Evolutionary conservation across 2,888 invertebrate genomes (phyloP), one percentile per base, ranked within the genome.

Genomic region (Ctena decussata): DNA sequence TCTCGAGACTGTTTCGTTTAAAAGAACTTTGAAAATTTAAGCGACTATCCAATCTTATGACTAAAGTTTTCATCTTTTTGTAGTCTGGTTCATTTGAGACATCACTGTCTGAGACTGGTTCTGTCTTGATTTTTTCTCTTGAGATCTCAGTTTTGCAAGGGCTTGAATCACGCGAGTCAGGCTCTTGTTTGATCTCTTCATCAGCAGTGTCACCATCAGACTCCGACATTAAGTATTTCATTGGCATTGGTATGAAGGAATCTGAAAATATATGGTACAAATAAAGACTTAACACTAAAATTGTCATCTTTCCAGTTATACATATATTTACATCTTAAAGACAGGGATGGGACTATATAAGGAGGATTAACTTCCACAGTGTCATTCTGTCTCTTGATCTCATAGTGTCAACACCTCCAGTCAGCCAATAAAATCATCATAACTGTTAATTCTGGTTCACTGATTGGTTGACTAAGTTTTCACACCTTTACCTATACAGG

Each of bases 171-270:
- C 35, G 21, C 12, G 32, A 35, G n/a, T 30, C 39, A 35, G 35
- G 77, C 35, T 77, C 77, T 32, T 35, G 35, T 70, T 77, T 77
- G 24, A 70, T 70, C 15, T 69, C 70, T 35, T 37, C 30, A 18
- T 39, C 39, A 49, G 37, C 21, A 0, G 46, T 30, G 12, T 32
- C 37, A 32, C 8, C 27, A 65, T 82, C 85, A 30, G 85, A 76
- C 37, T 85, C 84, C 44, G 87, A 81, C 57, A 30, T 65, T 21
- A 93, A 77, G 72, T 84, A 90, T 44, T 87, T 91, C 77, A 84
- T 57, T 57, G 93, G 93, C 93, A 93, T 92, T 3, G 92, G 90
- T 46, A 86, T 87, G 86, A 93, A 93, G 37, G 75, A 70, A 77
- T 91, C 93, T 93, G 83, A 12, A 88, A 84, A 15, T 44, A 41